These are phyloP conservation scores for Octomys mimax DNA, from an alignment of 2,797 vertebrate genomes.

Conservation along the genomic window DNA sequence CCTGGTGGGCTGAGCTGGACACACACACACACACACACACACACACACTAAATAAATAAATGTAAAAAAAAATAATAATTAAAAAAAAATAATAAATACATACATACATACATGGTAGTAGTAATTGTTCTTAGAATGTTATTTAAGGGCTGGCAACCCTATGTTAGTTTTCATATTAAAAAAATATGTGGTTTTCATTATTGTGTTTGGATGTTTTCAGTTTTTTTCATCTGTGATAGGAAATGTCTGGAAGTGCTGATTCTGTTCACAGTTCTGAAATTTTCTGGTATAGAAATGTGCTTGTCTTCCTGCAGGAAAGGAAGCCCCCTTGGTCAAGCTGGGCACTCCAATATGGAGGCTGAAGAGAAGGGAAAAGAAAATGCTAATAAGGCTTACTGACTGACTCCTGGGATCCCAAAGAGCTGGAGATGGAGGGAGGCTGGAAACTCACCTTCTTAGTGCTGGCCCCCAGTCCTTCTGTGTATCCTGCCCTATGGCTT, in stretches of 20 bases:
- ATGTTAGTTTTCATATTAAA: neutral
- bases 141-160: neutral
- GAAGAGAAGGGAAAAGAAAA: neutral
- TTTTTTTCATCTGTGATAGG: neutral
- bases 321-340: neutral
- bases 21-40: too few relatives aligned
- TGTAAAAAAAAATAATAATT: too few relatives aligned
- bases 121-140: neutral
- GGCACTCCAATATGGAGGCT: neutral
- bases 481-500: fast-evolving
- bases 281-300: neutral
- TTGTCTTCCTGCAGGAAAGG: neutral
- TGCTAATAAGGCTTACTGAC: neutral
- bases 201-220: neutral
- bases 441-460: neutral
- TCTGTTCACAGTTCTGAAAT: neutral
- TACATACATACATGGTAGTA: neutral
- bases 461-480: too few relatives aligned
- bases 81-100: too few relatives aligned
- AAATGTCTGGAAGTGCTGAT: neutral
- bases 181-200: neutral
- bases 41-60: too few relatives aligned
- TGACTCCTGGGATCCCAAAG: neutral
- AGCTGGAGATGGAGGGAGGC: neutral
- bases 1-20: too few relatives aligned